Evolutionary conservation across 2,888 invertebrate genomes (phyloP).

Genomic region (Erebia ligea): DNA sequence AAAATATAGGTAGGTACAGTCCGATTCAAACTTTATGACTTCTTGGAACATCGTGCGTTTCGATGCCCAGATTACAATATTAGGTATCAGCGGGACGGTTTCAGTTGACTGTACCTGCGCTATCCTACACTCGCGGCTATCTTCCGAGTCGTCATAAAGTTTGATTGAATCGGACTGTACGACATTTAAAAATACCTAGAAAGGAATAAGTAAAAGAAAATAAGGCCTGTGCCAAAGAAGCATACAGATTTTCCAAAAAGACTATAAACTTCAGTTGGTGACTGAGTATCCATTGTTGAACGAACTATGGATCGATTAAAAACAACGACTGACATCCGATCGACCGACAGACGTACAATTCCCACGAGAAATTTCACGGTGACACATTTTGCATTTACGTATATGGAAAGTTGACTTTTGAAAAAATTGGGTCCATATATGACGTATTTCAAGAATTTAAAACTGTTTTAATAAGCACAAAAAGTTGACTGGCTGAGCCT

Average conservation of each 20-base stretch:
- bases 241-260: not conserved
- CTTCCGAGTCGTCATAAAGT: too few species aligned
- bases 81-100: too few species aligned
- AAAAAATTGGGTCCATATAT: slow-evolving; percentile 19
- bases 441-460: slow-evolving; percentile 24
- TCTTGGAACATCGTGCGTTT: too few species aligned
- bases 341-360: slow-evolving; percentile 17
- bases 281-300: slow-evolving; percentile 21
- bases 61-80: too few species aligned
- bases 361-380: slow-evolving; percentile 32
- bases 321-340: slow-evolving; percentile 17
- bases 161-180: too few species aligned
- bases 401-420: slow-evolving; percentile 28
- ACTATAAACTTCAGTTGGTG: not conserved
- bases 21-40: too few species aligned
- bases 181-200: not conserved
- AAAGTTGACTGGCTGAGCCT: slow-evolving; percentile 5
- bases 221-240: not conserved
- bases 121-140: too few species aligned
- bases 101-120: too few species aligned
- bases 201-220: not conserved
- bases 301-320: slow-evolving; percentile 8
- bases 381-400: slow-evolving; percentile 30
- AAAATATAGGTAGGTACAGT: too few species aligned
- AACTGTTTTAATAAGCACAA: slow-evolving; percentile 28